Conservation (phyloP, 2,113 vertebrate species). For the Xenus cinereus region DNA sequence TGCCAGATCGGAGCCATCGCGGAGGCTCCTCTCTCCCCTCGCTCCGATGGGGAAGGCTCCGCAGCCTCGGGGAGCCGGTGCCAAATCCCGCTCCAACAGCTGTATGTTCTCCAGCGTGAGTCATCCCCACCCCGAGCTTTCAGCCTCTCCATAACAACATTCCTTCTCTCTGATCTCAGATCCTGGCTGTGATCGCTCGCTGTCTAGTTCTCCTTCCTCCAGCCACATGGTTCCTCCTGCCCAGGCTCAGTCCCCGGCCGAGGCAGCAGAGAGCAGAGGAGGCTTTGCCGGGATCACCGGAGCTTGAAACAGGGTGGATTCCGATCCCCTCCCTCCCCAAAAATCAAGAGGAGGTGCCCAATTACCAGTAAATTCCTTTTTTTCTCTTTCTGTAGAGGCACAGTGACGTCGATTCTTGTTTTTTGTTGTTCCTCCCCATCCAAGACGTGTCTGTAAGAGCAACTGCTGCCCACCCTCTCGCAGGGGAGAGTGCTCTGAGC, state of each 20-base stretch:
- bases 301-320: background rate
- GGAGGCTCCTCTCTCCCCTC: background rate
- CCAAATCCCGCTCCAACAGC: slow-evolving; percentile 17
- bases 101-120: slow-evolving; percentile 53
- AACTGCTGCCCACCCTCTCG: background rate
- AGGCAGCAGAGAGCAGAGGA: background rate
- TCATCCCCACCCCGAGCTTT: slow-evolving; percentile 28
- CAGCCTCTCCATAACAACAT: slow-evolving; percentile 65
- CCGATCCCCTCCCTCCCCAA: background rate
- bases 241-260: background rate
- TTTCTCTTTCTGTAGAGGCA: background rate
- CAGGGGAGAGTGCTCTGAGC: background rate
- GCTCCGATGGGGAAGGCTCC: background rate
- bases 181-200: slow-evolving; percentile 20
- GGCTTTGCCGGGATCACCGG: background rate
- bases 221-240: background rate
- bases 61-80: fast-evolving
- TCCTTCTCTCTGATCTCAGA: slow-evolving; percentile 64
- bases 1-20: background rate
- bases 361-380: background rate
- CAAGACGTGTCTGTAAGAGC: background rate
- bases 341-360: background rate
- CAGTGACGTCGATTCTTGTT: background rate
- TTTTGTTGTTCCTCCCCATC: background rate
- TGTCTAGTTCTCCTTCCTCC: slow-evolving; percentile 6